Percentiles rank a stretch among this genome's conserved stretches.
phyloP scores from a whole-genome alignment of 1,140 invertebrate species.

The Drosophila cardini region DNA sequence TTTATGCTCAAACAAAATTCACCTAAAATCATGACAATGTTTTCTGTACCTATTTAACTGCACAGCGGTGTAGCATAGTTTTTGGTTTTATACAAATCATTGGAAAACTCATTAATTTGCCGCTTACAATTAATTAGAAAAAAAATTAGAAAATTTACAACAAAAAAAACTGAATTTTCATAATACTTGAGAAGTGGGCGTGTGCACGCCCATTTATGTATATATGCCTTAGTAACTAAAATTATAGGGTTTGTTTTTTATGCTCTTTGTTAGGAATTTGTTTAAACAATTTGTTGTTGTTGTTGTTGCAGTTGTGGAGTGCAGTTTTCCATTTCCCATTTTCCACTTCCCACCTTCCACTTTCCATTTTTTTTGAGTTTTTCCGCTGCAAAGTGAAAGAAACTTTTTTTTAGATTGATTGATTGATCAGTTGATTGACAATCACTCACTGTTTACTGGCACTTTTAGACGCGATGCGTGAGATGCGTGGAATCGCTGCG shows the following conservation, averaged over 20 bases:
- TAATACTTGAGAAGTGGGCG: constrained; percentile 77
- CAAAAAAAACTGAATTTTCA: constrained; percentile 39
- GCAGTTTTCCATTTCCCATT: neutral
- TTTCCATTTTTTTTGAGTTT: neutral
- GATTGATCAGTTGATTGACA: neutral
- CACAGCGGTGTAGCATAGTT: neutral
- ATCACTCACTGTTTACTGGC: constrained; percentile 27
- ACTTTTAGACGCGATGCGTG: constrained; percentile 83
- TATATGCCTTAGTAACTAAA: constrained; percentile 31
- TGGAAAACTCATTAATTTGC: constrained; percentile 16
- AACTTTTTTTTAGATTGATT: too few species aligned
- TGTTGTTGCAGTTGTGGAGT: constrained; percentile 37
- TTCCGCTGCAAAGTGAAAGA: neutral
- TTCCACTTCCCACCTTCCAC: neutral
- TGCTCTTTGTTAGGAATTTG: constrained; percentile 70
- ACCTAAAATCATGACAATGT: neutral
- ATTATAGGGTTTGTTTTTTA: constrained; percentile 24
- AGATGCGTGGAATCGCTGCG: constrained; percentile 91
- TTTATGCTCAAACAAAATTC: neutral
- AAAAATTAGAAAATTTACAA: constrained; percentile 12
- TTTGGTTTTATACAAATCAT: neutral
- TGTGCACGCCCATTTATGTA: constrained; percentile 34
- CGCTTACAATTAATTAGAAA: constrained; percentile 9
- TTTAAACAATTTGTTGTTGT: constrained; percentile 6
- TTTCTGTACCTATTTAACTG: neutral